phyloP scores from a whole-genome alignment of 2,888 invertebrate genomes.

The Synanthedon vespiformis region DNA sequence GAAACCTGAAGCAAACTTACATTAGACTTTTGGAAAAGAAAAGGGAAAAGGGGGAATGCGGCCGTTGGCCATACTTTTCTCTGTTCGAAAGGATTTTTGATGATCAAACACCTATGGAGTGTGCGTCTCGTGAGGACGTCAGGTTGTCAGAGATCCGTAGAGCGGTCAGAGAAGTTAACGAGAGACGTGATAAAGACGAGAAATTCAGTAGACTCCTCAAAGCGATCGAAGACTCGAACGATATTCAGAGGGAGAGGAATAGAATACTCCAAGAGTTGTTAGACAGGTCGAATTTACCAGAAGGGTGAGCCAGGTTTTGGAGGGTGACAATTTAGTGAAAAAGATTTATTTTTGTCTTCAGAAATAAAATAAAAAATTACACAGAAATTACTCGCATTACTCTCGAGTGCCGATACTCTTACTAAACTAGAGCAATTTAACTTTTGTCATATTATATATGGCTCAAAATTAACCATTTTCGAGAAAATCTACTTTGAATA shows the following conservation, averaged over 20 bases:
- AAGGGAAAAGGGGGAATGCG: conserved; percentile 34
- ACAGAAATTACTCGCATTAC: too few relatives aligned
- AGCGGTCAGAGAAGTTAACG: conserved; percentile 22
- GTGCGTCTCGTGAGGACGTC: conserved; percentile 12
- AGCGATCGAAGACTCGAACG: conserved; percentile 48
- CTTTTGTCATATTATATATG: too few relatives aligned
- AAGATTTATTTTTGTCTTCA: too few relatives aligned
- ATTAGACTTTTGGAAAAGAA: conserved; percentile 40
- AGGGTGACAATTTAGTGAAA: too few relatives aligned
- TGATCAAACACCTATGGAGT: conserved; percentile 7
- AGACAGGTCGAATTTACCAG: conserved; percentile 16
- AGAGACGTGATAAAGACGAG: conserved; percentile 29
- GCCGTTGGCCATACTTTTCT: conserved; percentile 50
- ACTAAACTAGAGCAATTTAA: too few relatives aligned
- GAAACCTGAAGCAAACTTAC: conserved; percentile 58
- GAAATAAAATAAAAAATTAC: too few relatives aligned
- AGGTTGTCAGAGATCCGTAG: conserved; percentile 32
- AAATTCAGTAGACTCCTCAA: conserved; percentile 42
- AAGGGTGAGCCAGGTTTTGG: too few relatives aligned
- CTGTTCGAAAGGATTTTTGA: conserved; percentile 53
- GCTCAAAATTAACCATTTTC: too few relatives aligned
- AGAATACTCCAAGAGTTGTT: conserved; percentile 45
- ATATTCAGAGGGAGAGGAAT: conserved; percentile 53
- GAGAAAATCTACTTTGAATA: too few relatives aligned
- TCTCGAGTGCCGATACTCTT: too few relatives aligned